phyloP scores from a whole-genome alignment of 2,888 invertebrate species.

The Drosophila anomalipes region DNA sequence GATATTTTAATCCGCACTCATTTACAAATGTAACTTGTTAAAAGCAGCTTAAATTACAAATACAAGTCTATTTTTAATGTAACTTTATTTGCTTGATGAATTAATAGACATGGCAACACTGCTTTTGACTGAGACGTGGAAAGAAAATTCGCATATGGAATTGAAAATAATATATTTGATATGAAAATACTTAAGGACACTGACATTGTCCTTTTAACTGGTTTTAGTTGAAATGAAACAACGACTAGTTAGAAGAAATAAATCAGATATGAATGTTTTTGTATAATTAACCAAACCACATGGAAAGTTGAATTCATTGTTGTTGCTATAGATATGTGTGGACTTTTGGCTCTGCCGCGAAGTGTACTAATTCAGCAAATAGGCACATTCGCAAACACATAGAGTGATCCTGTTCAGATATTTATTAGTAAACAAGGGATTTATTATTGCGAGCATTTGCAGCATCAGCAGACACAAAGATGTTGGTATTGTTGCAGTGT shows the following conservation, averaged over 20 bases:
- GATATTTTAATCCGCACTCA: background rate
- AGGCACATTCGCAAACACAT: conserved; percentile 41
- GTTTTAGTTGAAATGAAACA: background rate
- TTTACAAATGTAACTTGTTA: background rate
- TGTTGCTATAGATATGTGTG: background rate
- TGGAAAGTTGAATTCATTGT: background rate
- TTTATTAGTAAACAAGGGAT: conserved; percentile 76
- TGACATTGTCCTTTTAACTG: background rate
- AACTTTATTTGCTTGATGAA: background rate
- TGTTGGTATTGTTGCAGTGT: conserved; percentile 16
- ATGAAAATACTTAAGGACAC: background rate
- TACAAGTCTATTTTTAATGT: background rate
- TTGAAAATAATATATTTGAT: background rate
- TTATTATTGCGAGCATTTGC: conserved; percentile 75
- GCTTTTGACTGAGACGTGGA: background rate
- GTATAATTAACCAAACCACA: conserved; percentile 14
- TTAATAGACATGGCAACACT: background rate
- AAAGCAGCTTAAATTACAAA: background rate
- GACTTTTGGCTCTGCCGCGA: background rate
- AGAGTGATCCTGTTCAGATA: conserved; percentile 50
- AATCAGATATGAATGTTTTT: background rate
- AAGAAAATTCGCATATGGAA: background rate
- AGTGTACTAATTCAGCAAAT: conserved; percentile 22
- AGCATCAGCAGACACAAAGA: conserved; percentile 58
- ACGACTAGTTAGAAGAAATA: background rate